Conservation (phyloP, 2,888 invertebrate genomes). For the Pyrochroa serraticornis region DNA sequence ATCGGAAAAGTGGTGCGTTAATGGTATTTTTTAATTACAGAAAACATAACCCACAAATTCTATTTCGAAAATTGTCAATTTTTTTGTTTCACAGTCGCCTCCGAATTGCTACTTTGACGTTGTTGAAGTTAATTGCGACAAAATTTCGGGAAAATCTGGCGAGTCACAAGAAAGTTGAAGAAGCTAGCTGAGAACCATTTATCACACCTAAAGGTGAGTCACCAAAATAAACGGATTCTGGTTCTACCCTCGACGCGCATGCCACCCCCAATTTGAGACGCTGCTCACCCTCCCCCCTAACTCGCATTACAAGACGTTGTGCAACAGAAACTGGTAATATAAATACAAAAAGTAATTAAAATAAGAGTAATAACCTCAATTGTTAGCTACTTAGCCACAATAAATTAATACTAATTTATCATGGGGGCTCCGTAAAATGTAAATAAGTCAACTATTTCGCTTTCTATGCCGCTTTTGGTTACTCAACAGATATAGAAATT, state of each 20-base stretch:
- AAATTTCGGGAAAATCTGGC: too few species aligned
- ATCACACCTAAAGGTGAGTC: constrained; percentile 15
- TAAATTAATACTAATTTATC: constrained; percentile 3
- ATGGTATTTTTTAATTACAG: too few species aligned
- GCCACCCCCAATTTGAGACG: constrained; percentile 9
- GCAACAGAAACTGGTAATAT: too few species aligned
- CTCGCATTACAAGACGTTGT: background rate
- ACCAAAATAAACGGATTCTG: constrained; percentile 17
- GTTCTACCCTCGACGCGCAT: constrained; percentile 2
- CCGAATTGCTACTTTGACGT: too few species aligned
- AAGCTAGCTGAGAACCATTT: too few species aligned
- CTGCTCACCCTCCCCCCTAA: background rate
- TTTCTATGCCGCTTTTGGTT: too few species aligned
- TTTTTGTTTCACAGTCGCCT: too few species aligned
- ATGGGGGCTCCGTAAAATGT: constrained; percentile 4
- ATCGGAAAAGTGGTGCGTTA: too few species aligned
- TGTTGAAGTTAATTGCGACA: too few species aligned
- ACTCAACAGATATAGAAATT: background rate
- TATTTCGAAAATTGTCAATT: too few species aligned
- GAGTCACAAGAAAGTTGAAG: too few species aligned
- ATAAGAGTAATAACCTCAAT: constrained; percentile 4
- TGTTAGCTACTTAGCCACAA: background rate
- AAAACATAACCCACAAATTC: too few species aligned
- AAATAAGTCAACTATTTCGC: background rate
- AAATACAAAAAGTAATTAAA: background rate